These are phyloP conservation scores for Trogon melanurus DNA, from an alignment of 2,113 vertebrate genomes.

Conservation along the genomic window DNA sequence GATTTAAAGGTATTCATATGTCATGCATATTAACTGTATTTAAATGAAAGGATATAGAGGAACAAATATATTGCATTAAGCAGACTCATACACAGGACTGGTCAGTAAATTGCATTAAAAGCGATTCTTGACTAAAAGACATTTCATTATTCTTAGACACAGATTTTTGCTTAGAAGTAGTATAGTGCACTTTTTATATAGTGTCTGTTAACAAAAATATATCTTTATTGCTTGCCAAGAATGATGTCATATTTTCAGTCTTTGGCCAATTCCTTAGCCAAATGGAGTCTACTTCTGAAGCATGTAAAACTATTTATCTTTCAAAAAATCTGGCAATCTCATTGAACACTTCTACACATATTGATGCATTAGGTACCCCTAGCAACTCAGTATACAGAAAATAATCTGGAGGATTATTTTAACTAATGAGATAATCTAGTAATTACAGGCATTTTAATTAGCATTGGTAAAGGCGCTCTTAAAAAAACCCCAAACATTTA, in stretches of 20 bases:
- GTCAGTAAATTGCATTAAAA: slow-evolving; percentile 3
- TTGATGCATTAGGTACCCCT: slow-evolving; percentile 87
- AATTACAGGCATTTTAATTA: slow-evolving; percentile 58
- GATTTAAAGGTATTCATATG: neutral
- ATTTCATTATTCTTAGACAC: slow-evolving; percentile 38
- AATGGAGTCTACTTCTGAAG: slow-evolving; percentile 85
- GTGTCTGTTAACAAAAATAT: slow-evolving; percentile 63
- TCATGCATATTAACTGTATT: neutral
- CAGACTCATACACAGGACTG: neutral
- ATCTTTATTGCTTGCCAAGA: slow-evolving; percentile 89
- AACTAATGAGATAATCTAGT: slow-evolving; percentile 62
- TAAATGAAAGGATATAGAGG: neutral
- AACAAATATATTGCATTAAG: neutral
- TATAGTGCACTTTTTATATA: slow-evolving; percentile 63
- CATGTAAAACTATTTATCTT: slow-evolving; percentile 94
- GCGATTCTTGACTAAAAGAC: neutral
- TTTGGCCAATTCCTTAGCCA: slow-evolving; percentile 84
- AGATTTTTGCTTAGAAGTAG: slow-evolving; percentile 65
- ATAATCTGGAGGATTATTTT: slow-evolving; percentile 72
- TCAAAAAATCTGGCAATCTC: slow-evolving; percentile 82
- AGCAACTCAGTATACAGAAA: slow-evolving; percentile 92
- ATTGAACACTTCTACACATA: slow-evolving; percentile 86
- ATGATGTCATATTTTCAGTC: slow-evolving; percentile 89
- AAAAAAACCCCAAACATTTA: neutral
- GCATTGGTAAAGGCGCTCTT: slow-evolving; percentile 15